Evolutionary conservation across 1,140 invertebrate species (phyloP), one percentile per base, ranked within the genome.

Genomic region (Centruroides sculpturatus): DNA sequence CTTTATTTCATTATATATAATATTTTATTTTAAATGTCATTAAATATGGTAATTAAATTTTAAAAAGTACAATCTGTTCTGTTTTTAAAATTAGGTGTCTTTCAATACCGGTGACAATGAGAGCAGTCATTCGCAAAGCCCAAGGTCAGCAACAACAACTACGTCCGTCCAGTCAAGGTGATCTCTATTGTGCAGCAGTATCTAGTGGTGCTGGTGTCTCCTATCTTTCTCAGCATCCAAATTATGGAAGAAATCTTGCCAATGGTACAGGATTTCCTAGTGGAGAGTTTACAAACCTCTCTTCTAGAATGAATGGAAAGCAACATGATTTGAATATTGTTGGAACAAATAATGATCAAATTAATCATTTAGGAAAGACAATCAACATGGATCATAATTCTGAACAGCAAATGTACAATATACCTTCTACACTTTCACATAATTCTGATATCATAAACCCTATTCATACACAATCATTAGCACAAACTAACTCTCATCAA

Each of bases 41-140:
- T 57, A n/a, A 58, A 12, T 35, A 1, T 59, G 12, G 8, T 35
- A 63, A 13, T 56, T 35, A 11, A 53, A 50, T 57, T 56, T 3
- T 0, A 4, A 59, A 47, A 56, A 41, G 5, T 56, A 48, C 54
- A 51, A 23, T 23, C 23, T 23, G 23, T 23, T 23, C 23, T 23
- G 23, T 23, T 23, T 23, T 23, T 23, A 23, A 41, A 41, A 41
- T 23, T 69, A 81, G 87, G 66, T 91, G 84, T 66, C 79, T 92
- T 63, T 95, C 92, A 12, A 90, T 97, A 71, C 93, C 93, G 4
- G 80, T 95, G 23, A 92, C 91, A 4, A 81, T 89, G 76, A 78
- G 87, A 63, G 80, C 84, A 4, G 73, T 90, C 7, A 79, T 88
- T 6, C 79, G 80, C 62, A 82, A 81, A 62, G 74, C 73, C n/a